Base-by-base conservation (phyloP, 2,888 invertebrate genomes). In the Hyposoter didymator region DNA sequence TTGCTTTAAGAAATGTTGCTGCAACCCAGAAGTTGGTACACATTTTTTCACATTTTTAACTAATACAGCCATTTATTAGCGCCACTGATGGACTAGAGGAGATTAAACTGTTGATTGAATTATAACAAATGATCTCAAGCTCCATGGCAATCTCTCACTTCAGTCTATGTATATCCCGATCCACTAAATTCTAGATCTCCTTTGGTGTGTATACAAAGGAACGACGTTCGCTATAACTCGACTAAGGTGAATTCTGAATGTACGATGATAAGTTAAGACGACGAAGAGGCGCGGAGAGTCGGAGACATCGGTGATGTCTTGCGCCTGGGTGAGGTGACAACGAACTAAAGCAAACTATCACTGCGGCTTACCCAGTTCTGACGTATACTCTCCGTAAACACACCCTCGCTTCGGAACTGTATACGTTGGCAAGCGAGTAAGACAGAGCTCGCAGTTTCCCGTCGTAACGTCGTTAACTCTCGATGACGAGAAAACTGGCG, bases 271-370 rank as follows among this genome's bases (percentile, higher is more conserved):
- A 87, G 84, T 86, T 87, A 80, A 85, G 86, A 81, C 80, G 87
- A 83, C 87, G 85, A 76, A 70, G 75, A 75, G 69, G 19, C 19
- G 70, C 52, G 72, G 39, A 66, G 82, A 85, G 72, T 79, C 79
- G 43, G 79, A 80, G 79, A 70, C 73, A 78, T 45, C 73, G 83
- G 59, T 76, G 80, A 74, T 85, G 82, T 83, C 74, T 74, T 32
- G 74, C 55, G 76, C 69, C 52, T 72, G 73, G 90, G 76, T 70
- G 17, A 73, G 76, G 75, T 70, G 81, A 72, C 67, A 78, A 85
- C 87, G 89, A 92, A 91, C 90, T 91, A 89, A 91, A 90, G 91
- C 90, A 90, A 92, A 92, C 92, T 91, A 92, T 92, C 91, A 89
- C 88, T 90, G 80, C 89, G 86, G 90, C 90, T 91, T 91, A 91